Evolutionary conservation across 2,888 invertebrate species (phyloP).

Genomic region (Tetramorium bicarinatum): DNA sequence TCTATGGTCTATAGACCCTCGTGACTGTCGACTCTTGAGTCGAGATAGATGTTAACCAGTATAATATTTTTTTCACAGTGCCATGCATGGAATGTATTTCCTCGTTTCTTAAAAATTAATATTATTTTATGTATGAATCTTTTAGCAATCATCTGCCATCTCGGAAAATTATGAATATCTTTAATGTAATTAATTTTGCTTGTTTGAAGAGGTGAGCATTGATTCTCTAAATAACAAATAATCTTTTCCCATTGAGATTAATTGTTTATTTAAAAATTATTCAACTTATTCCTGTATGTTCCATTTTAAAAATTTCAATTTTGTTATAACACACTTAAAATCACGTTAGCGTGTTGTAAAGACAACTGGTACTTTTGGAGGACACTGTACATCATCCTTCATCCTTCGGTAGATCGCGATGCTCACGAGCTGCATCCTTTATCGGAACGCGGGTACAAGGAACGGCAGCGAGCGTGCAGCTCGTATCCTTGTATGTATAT

Average conservation of each 20-base stretch:
- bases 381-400: slow-evolving; percentile 41
- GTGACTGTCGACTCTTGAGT: slow-evolving; percentile 29
- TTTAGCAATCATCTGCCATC: neutral
- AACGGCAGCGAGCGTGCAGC: slow-evolving; percentile 43
- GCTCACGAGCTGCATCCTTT: slow-evolving; percentile 52
- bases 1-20: slow-evolving; percentile 11
- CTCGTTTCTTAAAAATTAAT: neutral
- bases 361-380: slow-evolving; percentile 31
- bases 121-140: too few relatives aligned
- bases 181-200: neutral
- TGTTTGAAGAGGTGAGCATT: neutral
- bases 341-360: neutral
- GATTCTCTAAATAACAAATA: neutral
- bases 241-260: neutral
- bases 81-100: neutral
- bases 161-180: neutral
- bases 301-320: neutral
- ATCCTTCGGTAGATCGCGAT: slow-evolving; percentile 49
- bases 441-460: slow-evolving; percentile 47
- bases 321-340: neutral
- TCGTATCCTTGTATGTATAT: slow-evolving; percentile 51
- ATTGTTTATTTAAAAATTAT: neutral
- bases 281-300: neutral
- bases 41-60: slow-evolving; percentile 32
- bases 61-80: neutral